Conservation (phyloP, 2,797 vertebrate species). For the Parauchenoglanis ngamensis region DNA sequence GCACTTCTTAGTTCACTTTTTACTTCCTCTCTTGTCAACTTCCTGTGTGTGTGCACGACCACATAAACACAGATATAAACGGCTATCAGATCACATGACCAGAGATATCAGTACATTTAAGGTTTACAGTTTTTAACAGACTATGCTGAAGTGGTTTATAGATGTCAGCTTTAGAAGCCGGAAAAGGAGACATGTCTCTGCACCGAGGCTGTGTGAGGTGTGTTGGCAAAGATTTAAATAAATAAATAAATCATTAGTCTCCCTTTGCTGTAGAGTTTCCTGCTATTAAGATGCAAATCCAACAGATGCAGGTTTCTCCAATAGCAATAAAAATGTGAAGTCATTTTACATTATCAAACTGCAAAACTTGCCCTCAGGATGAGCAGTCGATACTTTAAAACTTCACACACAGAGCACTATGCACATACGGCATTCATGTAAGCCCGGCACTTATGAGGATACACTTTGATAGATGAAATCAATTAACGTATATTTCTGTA, state of each 20-base stretch:
- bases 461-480: not conserved
- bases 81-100: conserved; percentile 45
- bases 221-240: not conserved
- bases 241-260: not conserved
- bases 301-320: not conserved
- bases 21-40: conserved; percentile 66
- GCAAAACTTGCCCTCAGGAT: not conserved
- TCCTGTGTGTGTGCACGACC: conserved; percentile 63
- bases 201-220: not conserved
- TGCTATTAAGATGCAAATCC: not conserved
- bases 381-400: not conserved
- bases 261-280: not conserved
- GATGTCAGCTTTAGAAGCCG: not conserved
- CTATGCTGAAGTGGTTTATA: not conserved
- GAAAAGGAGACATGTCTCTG: not conserved
- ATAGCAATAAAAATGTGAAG: not conserved
- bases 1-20: conserved; percentile 49
- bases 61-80: conserved; percentile 46
- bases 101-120: not conserved
- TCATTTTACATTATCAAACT: not conserved
- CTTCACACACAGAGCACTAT: not conserved
- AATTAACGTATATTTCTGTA: not conserved
- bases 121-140: not conserved
- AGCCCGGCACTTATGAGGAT: not conserved
- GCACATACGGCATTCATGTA: not conserved